A percentile compares a stretch with the other conserved stretches of the same genome.
Conservation (phyloP, 2,888 invertebrate genomes). For the Automeris io region DNA sequence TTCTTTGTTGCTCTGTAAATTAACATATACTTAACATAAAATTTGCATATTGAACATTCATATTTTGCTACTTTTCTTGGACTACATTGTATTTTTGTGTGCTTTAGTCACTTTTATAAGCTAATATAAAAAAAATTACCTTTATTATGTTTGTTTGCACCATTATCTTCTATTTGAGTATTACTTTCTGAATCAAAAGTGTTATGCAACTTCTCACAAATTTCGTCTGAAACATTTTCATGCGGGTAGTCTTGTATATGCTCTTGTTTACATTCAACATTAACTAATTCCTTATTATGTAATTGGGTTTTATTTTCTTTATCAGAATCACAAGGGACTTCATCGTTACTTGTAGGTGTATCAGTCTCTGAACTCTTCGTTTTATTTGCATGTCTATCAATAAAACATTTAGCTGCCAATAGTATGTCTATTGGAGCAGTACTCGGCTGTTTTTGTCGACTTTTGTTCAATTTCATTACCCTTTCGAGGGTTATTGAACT, state of each 20-base stretch:
- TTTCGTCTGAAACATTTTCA: neutral
- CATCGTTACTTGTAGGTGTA: neutral
- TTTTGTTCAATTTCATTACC: neutral
- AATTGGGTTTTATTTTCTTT: neutral
- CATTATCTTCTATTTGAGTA: neutral
- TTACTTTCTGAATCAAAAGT: neutral
- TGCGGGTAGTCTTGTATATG: neutral
- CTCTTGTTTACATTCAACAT: neutral
- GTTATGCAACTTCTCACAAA: neutral
- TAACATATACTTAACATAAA: neutral
- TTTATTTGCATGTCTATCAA: neutral
- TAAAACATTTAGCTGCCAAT: neutral
- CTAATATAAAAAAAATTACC: neutral
- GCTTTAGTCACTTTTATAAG: too few species aligned
- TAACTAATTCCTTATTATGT: neutral
- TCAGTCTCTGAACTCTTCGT: neutral
- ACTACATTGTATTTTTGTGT: too few species aligned
- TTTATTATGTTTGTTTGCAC: neutral
- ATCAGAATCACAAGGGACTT: neutral
- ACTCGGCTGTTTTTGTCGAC: neutral
- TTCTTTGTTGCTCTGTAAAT: constrained; percentile 8
- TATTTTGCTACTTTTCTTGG: neutral
- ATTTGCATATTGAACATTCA: neutral
- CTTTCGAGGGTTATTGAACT: neutral
- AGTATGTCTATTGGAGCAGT: neutral